Evolutionary conservation across 2,113 vertebrate species (phyloP).

Genomic region (Typhlomys cinereus): DNA sequence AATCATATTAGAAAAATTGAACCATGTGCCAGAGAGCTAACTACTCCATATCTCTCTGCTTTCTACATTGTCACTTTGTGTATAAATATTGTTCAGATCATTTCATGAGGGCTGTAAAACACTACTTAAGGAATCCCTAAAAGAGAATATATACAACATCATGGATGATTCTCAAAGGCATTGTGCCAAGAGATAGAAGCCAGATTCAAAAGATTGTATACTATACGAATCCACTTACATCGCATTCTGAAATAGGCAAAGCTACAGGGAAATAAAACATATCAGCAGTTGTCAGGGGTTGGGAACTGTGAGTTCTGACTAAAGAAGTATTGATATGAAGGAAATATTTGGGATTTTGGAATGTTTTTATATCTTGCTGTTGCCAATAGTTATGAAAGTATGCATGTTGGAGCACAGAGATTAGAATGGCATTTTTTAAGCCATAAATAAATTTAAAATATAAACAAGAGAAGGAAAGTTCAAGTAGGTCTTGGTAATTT

Average conservation of each 20-base stretch:
- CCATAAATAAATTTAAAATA: slow-evolving; percentile 34
- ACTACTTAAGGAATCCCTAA: not conserved
- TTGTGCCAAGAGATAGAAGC: not conserved
- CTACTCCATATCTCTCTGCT: not conserved
- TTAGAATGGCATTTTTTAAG: not conserved
- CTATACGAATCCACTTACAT: not conserved
- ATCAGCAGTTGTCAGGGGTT: too few relatives aligned
- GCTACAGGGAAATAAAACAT: accelerated
- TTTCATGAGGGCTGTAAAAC: not conserved
- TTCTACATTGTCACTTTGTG: not conserved
- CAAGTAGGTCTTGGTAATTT: not conserved
- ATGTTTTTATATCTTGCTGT: not conserved
- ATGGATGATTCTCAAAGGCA: not conserved
- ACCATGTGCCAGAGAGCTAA: not conserved
- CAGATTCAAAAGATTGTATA: not conserved
- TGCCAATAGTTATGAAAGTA: not conserved
- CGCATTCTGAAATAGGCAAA: not conserved
- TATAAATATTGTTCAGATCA: not conserved
- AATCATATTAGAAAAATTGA: not conserved
- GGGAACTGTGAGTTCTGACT: not conserved
- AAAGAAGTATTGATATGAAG: not conserved
- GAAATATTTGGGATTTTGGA: not conserved
- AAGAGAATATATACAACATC: not conserved
- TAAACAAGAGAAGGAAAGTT: not conserved
- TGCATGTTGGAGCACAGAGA: not conserved